Evolutionary conservation across 1,140 invertebrate species (phyloP), one percentile per base, ranked within the genome.

Genomic region (Gonatopus flavifemur): DNA sequence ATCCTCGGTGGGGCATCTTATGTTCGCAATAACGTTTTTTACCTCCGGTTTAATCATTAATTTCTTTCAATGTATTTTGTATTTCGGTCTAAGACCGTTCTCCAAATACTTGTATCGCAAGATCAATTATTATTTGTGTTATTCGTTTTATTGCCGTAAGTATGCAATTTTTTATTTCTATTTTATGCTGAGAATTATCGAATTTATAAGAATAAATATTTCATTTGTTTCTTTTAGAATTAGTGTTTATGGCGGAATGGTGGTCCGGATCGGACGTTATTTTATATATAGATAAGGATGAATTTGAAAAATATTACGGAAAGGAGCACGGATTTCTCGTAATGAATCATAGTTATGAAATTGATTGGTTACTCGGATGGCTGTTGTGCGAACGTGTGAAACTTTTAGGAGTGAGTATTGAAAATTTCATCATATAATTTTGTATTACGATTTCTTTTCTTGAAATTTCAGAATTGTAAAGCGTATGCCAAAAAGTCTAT

Each of bases 291-390:
- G 86, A 94, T 62, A 86, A 86, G 62, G 82, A 90, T 47, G 88
- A 93, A 57, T 87, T 86, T 67, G 80, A 88, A 3, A 86, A 89
- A 71, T 86, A 85, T 74, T 88, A 87, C 74, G 93, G 91, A 9
- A 89, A 90, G 54, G 93, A 97, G 69, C 93, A 97, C 80, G 88
- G 86, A 12, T 85, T 93, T 62, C 82, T 94, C 22, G 79, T 98
- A 21, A 94, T 98, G 90, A 98, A 98, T 76, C 95, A 98, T 69
- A 87, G 85, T 41, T 98, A 94, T 77, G 95, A 98, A 81, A 86
- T 96, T 44, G 96, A 98, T 72, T 98, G 95, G 93, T 74, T 96
- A 0, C 85, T 91, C 62, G 91, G 91, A 31, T 95, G 91, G 91
- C 84, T 93, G 58, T 84, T 92, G 52, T 88, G 86, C 68, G 91